phyloP scores from a whole-genome alignment of 2,888 invertebrate genomes.

The Pyrrhia umbra region DNA sequence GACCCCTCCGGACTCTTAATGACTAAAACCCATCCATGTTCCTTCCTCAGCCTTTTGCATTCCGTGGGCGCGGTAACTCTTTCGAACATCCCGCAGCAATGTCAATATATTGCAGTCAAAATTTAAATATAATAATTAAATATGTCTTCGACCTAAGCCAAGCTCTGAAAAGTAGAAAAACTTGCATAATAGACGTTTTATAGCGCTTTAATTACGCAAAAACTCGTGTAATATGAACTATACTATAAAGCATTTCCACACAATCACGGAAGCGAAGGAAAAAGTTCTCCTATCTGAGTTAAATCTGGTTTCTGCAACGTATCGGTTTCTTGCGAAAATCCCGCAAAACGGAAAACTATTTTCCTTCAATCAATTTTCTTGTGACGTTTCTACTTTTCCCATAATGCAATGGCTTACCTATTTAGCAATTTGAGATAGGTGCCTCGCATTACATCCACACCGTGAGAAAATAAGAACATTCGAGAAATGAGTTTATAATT shows the following conservation, averaged over 20 bases:
- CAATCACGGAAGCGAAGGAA: not conserved
- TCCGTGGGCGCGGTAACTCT: too few species aligned
- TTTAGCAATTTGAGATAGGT: conserved; percentile 53
- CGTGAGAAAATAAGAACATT: conserved; percentile 63
- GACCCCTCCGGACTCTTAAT: too few species aligned
- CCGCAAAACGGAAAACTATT: conserved; percentile 48
- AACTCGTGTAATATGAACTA: too few species aligned
- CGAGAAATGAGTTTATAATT: conserved; percentile 63
- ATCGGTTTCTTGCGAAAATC: conserved; percentile 24
- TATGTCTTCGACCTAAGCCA: too few species aligned
- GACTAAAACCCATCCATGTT: too few species aligned
- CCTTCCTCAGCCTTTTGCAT: too few species aligned
- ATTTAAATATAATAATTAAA: too few species aligned
- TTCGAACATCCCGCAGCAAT: too few species aligned
- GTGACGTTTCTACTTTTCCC: conserved; percentile 29
- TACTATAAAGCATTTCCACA: not conserved
- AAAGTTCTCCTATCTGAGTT: not conserved
- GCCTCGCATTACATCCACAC: conserved; percentile 46
- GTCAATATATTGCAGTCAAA: too few species aligned
- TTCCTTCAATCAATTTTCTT: conserved; percentile 53
- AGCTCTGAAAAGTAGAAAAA: too few species aligned
- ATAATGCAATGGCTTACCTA: conserved; percentile 37
- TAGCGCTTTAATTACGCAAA: too few species aligned
- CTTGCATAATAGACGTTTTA: too few species aligned
- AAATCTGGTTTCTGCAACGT: conserved; percentile 6